phyloP scores from a whole-genome alignment of 2,797 vertebrate genomes.

The Betta splendens region DNA sequence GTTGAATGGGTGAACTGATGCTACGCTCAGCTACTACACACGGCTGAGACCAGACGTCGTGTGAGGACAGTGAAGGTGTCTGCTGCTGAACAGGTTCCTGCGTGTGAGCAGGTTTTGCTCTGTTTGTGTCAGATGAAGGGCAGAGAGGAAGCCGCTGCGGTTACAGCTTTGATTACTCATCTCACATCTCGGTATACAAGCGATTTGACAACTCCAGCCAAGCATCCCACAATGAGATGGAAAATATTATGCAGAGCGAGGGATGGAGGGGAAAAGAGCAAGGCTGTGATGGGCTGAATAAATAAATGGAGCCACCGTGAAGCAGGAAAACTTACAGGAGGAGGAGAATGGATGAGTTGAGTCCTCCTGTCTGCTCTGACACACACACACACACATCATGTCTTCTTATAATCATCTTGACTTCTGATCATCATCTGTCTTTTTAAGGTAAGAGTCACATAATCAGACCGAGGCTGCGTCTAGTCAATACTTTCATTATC shows the following conservation, averaged over 20 bases:
- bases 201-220: constrained; percentile 17
- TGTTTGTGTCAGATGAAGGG: constrained; percentile 20
- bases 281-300: constrained; percentile 43
- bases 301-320: constrained; percentile 37
- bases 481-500: too few species aligned
- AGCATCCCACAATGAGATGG: constrained; percentile 36
- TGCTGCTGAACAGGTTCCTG: not conserved
- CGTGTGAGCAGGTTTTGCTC: constrained; percentile 6
- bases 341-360: constrained; percentile 2
- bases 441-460: not conserved
- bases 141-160: constrained; percentile 6
- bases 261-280: constrained; percentile 16
- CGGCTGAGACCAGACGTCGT: not conserved
- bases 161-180: constrained; percentile 14
- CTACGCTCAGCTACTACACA: too few species aligned
- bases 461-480: not conserved
- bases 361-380: constrained; percentile 22
- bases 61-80: not conserved
- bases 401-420: too few species aligned
- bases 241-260: constrained; percentile 36
- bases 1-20: not conserved
- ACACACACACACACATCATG: not conserved
- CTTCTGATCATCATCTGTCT: too few species aligned
- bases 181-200: constrained; percentile 25
- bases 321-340: constrained; percentile 28